Conservation (phyloP, 2,113 vertebrate genomes). For the Phocoena phocoena region DNA sequence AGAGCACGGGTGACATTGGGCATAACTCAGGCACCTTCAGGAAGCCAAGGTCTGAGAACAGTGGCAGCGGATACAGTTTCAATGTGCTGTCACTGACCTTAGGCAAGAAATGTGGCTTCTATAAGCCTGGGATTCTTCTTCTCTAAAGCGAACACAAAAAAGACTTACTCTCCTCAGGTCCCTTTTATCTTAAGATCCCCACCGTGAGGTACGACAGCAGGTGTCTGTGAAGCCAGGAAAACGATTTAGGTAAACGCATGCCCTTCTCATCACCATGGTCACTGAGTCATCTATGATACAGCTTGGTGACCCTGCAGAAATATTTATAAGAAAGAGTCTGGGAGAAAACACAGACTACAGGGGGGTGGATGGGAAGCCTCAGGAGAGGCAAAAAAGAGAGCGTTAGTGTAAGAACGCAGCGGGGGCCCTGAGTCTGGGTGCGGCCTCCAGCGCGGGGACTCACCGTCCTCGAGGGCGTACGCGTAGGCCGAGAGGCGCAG, state of each 20-base stretch:
- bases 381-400: neutral
- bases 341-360: neutral
- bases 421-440: too few species aligned
- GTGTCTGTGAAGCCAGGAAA: neutral
- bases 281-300: neutral
- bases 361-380: neutral
- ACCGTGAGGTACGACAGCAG: neutral
- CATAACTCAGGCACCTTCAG: neutral
- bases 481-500: slow-evolving; percentile 95
- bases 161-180: too few species aligned
- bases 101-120: neutral
- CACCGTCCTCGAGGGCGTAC: slow-evolving; percentile 94
- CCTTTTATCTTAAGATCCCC: neutral
- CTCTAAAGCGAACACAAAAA: neutral
- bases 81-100: neutral
- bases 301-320: neutral
- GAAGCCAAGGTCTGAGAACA: neutral
- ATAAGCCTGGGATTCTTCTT: neutral
- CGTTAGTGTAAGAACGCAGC: neutral
- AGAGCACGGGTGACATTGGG: neutral
- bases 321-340: neutral
- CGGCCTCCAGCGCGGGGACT: slow-evolving; percentile 36
- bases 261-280: too few species aligned
- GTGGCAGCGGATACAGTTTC: neutral
- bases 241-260: neutral